These are phyloP conservation scores for Vandiemenella viatica DNA, from an alignment of 2,888 invertebrate species.

Conservation along the genomic window DNA sequence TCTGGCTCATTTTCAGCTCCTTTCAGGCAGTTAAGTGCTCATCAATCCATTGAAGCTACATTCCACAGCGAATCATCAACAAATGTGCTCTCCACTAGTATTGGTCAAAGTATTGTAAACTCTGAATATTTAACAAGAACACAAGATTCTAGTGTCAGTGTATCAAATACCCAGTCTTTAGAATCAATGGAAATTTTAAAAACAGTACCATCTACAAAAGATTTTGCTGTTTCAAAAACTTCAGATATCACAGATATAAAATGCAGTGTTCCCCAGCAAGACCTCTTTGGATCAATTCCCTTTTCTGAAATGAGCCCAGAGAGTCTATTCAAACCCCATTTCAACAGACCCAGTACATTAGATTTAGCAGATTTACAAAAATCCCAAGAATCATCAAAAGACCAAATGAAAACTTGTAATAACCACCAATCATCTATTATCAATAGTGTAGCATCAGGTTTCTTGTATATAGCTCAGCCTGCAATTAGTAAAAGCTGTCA, in stretches of 20 bases:
- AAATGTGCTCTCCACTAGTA: neutral
- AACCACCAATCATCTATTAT: neutral
- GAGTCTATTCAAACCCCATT: neutral
- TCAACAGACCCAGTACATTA: neutral
- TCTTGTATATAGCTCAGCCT: neutral
- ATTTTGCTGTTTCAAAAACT: neutral
- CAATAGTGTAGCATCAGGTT: neutral
- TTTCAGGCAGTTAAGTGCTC: constrained; percentile 16
- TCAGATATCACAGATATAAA: neutral
- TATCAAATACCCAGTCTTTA: neutral
- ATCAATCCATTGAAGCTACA: neutral
- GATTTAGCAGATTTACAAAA: neutral
- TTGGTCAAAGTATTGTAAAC: neutral
- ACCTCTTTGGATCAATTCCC: constrained; percentile 23
- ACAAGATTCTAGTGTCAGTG: neutral
- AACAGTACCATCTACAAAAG: neutral
- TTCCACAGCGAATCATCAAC: constrained; percentile 1
- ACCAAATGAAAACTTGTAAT: neutral
- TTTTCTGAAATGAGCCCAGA: constrained; percentile 15
- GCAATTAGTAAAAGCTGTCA: neutral
- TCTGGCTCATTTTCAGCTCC: constrained; percentile 26
- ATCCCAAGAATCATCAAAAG: neutral
- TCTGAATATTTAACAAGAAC: neutral
- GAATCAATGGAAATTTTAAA: neutral
- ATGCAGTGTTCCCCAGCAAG: constrained; percentile 7